Evolutionary conservation across 2,113 vertebrate genomes (phyloP).

Genomic region (Aythya baeri): DNA sequence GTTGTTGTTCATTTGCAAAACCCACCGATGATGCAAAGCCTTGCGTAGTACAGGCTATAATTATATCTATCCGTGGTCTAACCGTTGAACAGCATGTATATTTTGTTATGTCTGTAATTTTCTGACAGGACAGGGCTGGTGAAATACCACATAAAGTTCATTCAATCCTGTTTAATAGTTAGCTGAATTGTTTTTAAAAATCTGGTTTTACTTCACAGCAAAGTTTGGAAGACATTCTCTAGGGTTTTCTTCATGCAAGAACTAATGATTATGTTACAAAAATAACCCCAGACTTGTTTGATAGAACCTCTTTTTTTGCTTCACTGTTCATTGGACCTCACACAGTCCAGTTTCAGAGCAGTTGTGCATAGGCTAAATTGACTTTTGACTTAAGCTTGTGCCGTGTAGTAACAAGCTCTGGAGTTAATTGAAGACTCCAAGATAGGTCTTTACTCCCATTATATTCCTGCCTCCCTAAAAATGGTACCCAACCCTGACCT

Average conservation of each 20-base stretch:
- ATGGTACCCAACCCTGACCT: neutral
- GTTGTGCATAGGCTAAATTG: neutral
- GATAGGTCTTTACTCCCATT: neutral
- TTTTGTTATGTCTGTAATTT: constrained; percentile 45
- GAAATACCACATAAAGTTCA: constrained; percentile 44
- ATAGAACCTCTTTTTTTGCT: neutral
- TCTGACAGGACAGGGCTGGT: constrained; percentile 3
- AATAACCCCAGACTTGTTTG: neutral
- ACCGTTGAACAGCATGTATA: neutral
- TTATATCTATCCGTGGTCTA: neutral
- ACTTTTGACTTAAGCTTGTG: neutral
- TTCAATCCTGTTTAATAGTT: neutral
- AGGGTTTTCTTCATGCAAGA: neutral
- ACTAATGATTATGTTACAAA: neutral
- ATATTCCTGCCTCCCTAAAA: neutral
- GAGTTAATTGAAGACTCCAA: neutral
- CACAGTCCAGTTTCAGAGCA: neutral
- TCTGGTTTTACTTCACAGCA: neutral
- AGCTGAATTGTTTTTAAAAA: neutral
- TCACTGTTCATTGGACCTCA: neutral
- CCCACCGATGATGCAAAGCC: neutral
- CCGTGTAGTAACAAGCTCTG: neutral
- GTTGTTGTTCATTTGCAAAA: constrained; percentile 19
- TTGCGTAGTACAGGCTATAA: neutral
- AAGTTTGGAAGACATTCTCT: neutral